A percentile compares a stretch with the other conserved stretches of the same genome.
Evolutionary conservation across 2,888 invertebrate species (phyloP).

Genomic region (Heliconius cydno): DNA sequence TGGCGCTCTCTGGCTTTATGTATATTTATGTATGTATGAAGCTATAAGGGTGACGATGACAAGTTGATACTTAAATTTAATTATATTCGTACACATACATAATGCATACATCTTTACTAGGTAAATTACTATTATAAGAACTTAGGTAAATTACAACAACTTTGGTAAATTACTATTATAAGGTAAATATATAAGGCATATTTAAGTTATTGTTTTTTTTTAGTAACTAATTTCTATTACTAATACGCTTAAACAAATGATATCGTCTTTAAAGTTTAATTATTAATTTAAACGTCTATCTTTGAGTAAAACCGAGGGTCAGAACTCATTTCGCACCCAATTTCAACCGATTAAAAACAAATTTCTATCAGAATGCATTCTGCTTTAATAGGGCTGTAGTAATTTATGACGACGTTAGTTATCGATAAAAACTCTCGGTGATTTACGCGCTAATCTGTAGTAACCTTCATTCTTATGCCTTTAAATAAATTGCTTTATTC

Average conservation of each 20-base stretch:
- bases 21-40: too few relatives aligned
- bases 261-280: constrained; percentile 64
- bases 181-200: too few relatives aligned
- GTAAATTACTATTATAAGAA: not conserved
- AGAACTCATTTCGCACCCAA: constrained; percentile 83
- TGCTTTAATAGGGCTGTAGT: constrained; percentile 66
- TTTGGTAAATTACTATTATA: not conserved
- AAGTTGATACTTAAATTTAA: not conserved
- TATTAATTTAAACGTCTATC: constrained; percentile 74
- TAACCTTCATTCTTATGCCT: constrained; percentile 42
- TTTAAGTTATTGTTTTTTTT: too few relatives aligned
- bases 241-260: constrained; percentile 5
- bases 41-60: not conserved
- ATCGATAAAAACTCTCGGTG: constrained; percentile 49
- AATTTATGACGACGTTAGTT: constrained; percentile 52
- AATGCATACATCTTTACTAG: not conserved
- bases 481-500: constrained; percentile 43
- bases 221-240: not conserved
- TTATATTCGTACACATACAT: not conserved
- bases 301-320: constrained; percentile 62
- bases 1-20: too few relatives aligned
- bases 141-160: too few relatives aligned
- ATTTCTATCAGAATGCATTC: constrained; percentile 79
- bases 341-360: constrained; percentile 82
- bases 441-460: constrained; percentile 49